Evolutionary conservation across 2,113 vertebrate genomes (phyloP), one percentile per base, ranked within the genome.

Genomic region (Heterotilapia buettikoferi): DNA sequence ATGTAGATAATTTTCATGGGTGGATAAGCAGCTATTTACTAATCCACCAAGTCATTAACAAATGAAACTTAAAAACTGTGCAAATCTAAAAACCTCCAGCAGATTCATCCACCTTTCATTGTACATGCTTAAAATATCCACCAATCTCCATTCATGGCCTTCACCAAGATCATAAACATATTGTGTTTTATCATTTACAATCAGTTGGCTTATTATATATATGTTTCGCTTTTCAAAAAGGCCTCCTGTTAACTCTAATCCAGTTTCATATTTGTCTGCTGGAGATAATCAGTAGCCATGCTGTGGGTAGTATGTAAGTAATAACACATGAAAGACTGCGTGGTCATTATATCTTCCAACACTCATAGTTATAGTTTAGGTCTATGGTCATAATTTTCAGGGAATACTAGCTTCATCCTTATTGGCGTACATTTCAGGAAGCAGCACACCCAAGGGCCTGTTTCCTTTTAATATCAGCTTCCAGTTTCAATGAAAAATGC

Each of bases 391-490:
- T 45, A 83, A 61, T 78, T 81, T 52, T 53, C 10, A 84, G 13
- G 21, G 9, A 83, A 56, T 43, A 26, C 24, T 19, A 18, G 21
- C 71, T 84, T 43, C 5, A 85, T 84, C 21, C 18, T 85, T 43
- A 56, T 47, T 66, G 26, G 43, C 84, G 19, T 90, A 45, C 14
- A 78, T 87, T 84, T 86, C 87, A 91, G 86, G 80, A 90, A 90
- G 71, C 82, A 73, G 26, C 66, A 18, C 82, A 82, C 61, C 26
- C 7, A 3, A 3, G 61, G 84, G 68, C 43, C 84, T 86, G 86
- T 84, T 94, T 92, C 87, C 26, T n/a, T 91, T 94, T 82, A 86
- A 85, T 61, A 84, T 85, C 86, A 7, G 4, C 54, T 57, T 78
- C 63, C 52, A 83, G 33, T 83, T 52, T 63, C 26, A 57, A 24